These are phyloP conservation scores for Epirrita christyi DNA, from an alignment of 2,888 invertebrate species.

Conservation along the genomic window DNA sequence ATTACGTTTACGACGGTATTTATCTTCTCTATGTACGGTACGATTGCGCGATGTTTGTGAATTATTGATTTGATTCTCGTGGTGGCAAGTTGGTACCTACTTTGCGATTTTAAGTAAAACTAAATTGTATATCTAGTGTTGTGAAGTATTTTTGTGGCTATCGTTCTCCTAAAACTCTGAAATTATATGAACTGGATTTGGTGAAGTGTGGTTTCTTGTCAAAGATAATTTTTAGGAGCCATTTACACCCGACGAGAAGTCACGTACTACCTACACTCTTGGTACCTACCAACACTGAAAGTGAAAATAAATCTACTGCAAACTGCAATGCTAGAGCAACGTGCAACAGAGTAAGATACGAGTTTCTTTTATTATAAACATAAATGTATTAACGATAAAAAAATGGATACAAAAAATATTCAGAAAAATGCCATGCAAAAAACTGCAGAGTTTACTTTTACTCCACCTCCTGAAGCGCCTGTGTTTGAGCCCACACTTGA, in stretches of 20 bases:
- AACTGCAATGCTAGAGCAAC: slow-evolving; percentile 13
- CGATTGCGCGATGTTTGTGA: not conserved
- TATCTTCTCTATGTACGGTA: too few species aligned
- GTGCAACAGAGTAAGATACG: slow-evolving; percentile 10
- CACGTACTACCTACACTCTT: slow-evolving; percentile 69
- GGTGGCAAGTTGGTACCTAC: not conserved
- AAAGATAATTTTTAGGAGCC: slow-evolving; percentile 62
- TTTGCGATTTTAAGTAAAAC: too few species aligned
- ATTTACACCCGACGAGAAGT: slow-evolving; percentile 82
- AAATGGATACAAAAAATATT: slow-evolving; percentile 79
- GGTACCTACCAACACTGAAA: not conserved
- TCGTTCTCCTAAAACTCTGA: not conserved
- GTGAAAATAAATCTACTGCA: slow-evolving; percentile 18
- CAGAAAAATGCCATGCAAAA: slow-evolving; percentile 83
- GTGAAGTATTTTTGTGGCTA: not conserved
- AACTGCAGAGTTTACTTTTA: slow-evolving; percentile 80
- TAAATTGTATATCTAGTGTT: not conserved
- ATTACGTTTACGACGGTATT: too few species aligned
- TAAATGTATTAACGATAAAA: not conserved
- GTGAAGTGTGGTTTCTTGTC: slow-evolving; percentile 10
- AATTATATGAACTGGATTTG: not conserved
- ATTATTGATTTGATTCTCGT: not conserved
- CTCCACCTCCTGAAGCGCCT: slow-evolving; percentile 87
- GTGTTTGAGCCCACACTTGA: slow-evolving; percentile 89
- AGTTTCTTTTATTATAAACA: not conserved